Evolutionary conservation across 2,113 vertebrate genomes (phyloP).

Genomic region (Ictalurus furcatus): DNA sequence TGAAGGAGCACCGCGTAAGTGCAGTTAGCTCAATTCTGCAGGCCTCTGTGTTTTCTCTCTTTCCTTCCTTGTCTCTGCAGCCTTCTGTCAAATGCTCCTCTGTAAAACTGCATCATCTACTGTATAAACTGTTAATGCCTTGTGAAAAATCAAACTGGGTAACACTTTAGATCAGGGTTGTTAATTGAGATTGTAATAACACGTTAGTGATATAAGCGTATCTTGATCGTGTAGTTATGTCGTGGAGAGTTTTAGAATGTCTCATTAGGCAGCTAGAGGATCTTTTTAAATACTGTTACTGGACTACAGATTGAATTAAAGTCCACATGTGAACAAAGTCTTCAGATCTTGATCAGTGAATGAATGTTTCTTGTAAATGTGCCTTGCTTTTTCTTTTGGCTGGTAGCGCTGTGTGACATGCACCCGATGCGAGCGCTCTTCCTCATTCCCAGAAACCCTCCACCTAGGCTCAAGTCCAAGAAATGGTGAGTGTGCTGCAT

Average conservation of each 20-base stretch:
- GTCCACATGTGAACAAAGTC: neutral
- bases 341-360: neutral
- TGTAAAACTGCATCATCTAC: neutral
- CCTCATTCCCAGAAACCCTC: constrained; percentile 98
- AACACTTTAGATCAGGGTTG: neutral
- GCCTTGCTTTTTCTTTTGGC: constrained; percentile 1
- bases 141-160: neutral
- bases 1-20: constrained; percentile 96
- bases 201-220: neutral
- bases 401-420: constrained; percentile 96
- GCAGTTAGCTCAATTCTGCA: neutral
- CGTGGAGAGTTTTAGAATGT: neutral
- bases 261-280: neutral
- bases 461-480: constrained; percentile 97
- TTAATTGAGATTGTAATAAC: neutral
- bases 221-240: too few relatives aligned
- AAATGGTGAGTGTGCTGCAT: constrained; percentile 84
- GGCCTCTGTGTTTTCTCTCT: neutral
- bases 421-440: constrained; percentile 99
- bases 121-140: neutral
- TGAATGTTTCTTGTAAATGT: neutral
- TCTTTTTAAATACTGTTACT: neutral
- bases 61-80: neutral
- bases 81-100: neutral
- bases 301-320: neutral